phyloP scores from a whole-genome alignment of 92 coral and sea anemone species.

The Nematostella vectensis region DNA sequence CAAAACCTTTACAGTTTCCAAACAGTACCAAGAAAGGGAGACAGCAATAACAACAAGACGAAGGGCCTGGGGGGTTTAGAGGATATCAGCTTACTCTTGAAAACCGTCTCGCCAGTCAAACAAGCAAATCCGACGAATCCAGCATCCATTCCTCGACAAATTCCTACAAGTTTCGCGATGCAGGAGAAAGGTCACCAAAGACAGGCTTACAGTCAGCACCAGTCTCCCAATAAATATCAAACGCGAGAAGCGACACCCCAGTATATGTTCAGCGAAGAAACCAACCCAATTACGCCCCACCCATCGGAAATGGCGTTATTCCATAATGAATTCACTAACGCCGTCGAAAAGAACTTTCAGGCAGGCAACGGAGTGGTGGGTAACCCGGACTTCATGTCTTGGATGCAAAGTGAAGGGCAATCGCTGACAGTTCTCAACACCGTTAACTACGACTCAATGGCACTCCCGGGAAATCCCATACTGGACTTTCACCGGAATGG shows the following conservation, averaged over 20 bases:
- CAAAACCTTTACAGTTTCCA: too few relatives aligned
- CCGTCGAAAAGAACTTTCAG: conserved; percentile 45
- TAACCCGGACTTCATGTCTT: conserved; percentile 40
- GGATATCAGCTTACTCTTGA: too few relatives aligned
- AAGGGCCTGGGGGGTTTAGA: too few relatives aligned
- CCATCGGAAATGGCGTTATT: conserved; percentile 31
- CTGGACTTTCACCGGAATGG: conserved; percentile 41
- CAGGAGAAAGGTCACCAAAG: too few relatives aligned
- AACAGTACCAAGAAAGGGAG: neutral
- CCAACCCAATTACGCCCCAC: neutral
- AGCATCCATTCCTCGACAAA: conserved; percentile 4
- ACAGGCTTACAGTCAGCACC: too few relatives aligned
- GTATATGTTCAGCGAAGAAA: too few relatives aligned
- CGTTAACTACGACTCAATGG: conserved; percentile 28
- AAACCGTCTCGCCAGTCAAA: too few relatives aligned
- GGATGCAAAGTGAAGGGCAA: conserved; percentile 55
- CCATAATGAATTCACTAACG: conserved; percentile 44
- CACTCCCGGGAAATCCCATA: conserved; percentile 18
- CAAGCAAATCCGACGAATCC: too few relatives aligned
- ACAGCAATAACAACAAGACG: neutral
- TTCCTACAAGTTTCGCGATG: too few relatives aligned
- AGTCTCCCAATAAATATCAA: too few relatives aligned
- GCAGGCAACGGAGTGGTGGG: conserved; percentile 25
- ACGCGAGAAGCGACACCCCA: too few relatives aligned
- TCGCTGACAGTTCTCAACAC: conserved; percentile 55